Conservation (phyloP, 92 coral and sea anemone genomes). For the Porites divaricata region DNA sequence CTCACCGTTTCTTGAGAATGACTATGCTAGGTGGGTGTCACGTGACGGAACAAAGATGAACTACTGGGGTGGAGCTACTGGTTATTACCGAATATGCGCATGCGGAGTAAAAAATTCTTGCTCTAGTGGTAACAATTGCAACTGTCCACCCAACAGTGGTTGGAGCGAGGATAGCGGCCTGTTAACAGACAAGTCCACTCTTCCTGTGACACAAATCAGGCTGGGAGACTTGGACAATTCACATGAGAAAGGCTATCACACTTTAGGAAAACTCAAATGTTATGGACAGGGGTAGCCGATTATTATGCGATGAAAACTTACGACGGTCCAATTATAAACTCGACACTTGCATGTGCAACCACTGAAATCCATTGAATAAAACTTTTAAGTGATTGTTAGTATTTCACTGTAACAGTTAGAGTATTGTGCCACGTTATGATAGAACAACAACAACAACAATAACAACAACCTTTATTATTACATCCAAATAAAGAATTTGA, state of each 20-base stretch:
- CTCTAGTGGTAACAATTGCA: conserved; percentile 52
- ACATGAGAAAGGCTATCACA: conserved; percentile 29
- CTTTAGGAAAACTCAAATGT: conserved; percentile 55
- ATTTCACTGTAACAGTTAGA: too few species aligned
- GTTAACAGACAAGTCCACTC: conserved; percentile 43
- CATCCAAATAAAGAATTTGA: too few species aligned
- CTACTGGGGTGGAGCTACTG: conserved; percentile 72
- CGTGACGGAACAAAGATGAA: conserved; percentile 60
- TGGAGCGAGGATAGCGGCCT: conserved; percentile 58
- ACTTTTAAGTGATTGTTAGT: too few species aligned
- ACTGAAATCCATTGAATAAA: too few species aligned
- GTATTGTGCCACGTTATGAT: too few species aligned
- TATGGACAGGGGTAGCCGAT: conserved; percentile 9
- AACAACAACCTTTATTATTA: too few species aligned
- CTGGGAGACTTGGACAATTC: conserved; percentile 28
- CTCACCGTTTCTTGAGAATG: not conserved
- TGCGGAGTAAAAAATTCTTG: conserved; percentile 68
- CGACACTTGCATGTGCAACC: too few species aligned
- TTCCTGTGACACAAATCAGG: conserved; percentile 45
- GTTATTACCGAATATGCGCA: conserved; percentile 51
- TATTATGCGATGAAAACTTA: too few species aligned
- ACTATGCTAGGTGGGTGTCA: conserved; percentile 69
- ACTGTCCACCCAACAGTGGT: conserved; percentile 33
- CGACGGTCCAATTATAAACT: too few species aligned
- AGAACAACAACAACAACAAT: too few species aligned